Percentiles rank a stretch among this genome's conserved stretches.
Conservation (phyloP, 2,113 vertebrate genomes). For the Melanerpes aurifrons region DNA sequence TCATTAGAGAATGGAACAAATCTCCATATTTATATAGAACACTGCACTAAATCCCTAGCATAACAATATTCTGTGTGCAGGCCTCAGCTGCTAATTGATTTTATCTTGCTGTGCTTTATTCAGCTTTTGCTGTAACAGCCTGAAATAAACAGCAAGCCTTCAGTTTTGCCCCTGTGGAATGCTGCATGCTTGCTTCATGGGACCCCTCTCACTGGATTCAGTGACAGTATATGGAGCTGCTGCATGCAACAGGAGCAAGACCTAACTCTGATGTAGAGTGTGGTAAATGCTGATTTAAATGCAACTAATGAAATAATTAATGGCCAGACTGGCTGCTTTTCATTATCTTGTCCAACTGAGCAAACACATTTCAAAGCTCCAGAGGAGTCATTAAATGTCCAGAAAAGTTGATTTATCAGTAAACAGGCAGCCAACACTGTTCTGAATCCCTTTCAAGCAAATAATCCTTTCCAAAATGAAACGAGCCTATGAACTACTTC, state of each 20-base stretch:
- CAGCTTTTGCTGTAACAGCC: background rate
- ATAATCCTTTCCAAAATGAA: constrained; percentile 5
- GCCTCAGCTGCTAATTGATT: background rate
- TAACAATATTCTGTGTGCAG: background rate
- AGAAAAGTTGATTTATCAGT: constrained; percentile 36
- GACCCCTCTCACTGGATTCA: background rate
- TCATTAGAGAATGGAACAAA: background rate
- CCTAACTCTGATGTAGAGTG: background rate
- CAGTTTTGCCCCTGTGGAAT: background rate
- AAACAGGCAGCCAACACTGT: background rate
- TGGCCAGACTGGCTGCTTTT: background rate
- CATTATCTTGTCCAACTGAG: background rate
- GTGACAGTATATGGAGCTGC: background rate
- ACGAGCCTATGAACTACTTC: background rate
- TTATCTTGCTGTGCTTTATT: constrained; percentile 7
- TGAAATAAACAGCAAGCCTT: background rate
- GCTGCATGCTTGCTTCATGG: background rate
- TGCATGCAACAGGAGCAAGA: background rate
- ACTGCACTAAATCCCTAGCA: background rate
- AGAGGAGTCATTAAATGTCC: background rate
- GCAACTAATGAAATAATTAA: background rate
- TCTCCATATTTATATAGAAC: background rate
- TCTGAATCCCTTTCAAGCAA: constrained; percentile 2
- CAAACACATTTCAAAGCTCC: constrained; percentile 26
- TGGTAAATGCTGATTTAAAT: background rate